Evolutionary conservation across 2,797 vertebrate genomes (phyloP).

Genomic region (Ctenosaura bakeri): DNA sequence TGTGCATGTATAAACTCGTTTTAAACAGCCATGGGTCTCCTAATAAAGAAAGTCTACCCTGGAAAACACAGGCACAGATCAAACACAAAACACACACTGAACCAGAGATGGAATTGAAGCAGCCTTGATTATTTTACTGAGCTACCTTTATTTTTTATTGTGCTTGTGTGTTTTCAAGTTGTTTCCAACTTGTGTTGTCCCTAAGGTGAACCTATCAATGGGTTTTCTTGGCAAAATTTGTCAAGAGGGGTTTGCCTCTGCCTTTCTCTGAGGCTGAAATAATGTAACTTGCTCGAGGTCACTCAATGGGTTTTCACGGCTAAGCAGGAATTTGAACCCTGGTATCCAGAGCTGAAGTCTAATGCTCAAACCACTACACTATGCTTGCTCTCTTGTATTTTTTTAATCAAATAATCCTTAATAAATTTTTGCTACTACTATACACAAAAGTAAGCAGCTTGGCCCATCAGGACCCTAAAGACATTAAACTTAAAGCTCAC

Average conservation of each 20-base stretch:
- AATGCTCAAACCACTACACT: too few species aligned
- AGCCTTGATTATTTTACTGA: not conserved
- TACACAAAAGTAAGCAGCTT: conserved; percentile 19
- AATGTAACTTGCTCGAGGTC: too few species aligned
- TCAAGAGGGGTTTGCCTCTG: too few species aligned
- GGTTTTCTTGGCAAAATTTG: too few species aligned
- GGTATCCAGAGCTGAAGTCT: too few species aligned
- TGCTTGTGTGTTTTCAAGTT: too few species aligned
- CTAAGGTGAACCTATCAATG: too few species aligned
- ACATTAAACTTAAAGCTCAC: conserved; percentile 43
- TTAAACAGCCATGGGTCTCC: not conserved
- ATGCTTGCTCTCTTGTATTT: not conserved
- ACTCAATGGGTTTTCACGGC: too few species aligned
- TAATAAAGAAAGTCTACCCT: not conserved
- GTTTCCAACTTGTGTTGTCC: too few species aligned
- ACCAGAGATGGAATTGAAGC: not conserved
- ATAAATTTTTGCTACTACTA: conserved; percentile 35
- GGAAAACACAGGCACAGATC: not conserved
- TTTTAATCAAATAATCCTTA: not conserved
- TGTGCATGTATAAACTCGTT: not conserved
- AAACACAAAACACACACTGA: not conserved
- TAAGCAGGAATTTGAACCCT: too few species aligned
- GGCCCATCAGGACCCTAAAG: conserved; percentile 12
- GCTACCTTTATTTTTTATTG: too few species aligned
- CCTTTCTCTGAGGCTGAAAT: too few species aligned